A percentile compares a stretch with the other conserved stretches of the same genome.
Conservation (phyloP, 2,888 invertebrate genomes). For the Hyppa rectilinea region DNA sequence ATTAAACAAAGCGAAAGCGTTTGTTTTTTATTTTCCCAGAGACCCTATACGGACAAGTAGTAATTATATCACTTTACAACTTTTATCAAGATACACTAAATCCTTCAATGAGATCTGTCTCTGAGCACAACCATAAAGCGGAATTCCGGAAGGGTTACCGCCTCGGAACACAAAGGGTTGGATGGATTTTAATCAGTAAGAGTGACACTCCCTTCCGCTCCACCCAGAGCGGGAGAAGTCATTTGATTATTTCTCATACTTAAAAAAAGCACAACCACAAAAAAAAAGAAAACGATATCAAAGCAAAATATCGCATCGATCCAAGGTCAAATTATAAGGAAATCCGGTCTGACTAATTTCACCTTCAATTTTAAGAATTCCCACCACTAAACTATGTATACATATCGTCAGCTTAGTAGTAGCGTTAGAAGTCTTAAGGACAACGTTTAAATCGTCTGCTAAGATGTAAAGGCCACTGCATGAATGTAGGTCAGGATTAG, state of each 20-base stretch:
- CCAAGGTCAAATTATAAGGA: not conserved
- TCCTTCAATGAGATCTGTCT: not conserved
- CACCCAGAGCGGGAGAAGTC: too few relatives aligned
- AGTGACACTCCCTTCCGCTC: too few relatives aligned
- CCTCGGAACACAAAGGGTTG: too few relatives aligned
- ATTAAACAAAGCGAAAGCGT: not conserved
- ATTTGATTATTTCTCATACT: too few relatives aligned
- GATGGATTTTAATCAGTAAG: too few relatives aligned
- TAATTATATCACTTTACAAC: not conserved
- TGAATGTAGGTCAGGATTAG: conserved; percentile 46
- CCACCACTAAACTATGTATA: not conserved
- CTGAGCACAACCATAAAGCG: too few relatives aligned
- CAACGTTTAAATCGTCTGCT: conserved; percentile 1
- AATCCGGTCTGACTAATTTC: conserved; percentile 2
- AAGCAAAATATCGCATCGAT: not conserved
- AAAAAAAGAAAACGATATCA: not conserved
- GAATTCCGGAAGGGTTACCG: too few relatives aligned
- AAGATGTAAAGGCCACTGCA: conserved; percentile 22
- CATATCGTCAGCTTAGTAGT: not conserved
- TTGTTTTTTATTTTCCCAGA: not conserved
- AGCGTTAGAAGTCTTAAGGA: not conserved
- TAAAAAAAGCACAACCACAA: too few relatives aligned
- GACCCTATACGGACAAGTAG: not conserved
- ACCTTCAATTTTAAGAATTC: conserved; percentile 9
- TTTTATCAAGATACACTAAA: not conserved